phyloP scores from a whole-genome alignment of 2,113 vertebrate genomes.

The Chloropsis cyanopogon region DNA sequence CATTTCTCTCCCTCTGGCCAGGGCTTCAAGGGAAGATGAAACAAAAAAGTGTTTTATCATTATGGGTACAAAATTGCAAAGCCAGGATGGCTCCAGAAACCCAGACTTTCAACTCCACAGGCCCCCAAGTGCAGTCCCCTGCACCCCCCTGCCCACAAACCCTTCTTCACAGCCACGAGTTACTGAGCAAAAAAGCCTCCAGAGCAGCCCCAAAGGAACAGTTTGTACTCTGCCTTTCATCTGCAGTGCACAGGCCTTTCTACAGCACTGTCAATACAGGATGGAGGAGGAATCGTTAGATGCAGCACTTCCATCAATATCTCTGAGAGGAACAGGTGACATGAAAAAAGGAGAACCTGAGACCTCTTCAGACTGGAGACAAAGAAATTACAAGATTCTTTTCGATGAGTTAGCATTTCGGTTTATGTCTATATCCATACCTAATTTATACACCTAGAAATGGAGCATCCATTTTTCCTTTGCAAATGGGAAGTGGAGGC shows the following conservation, averaged over 20 bases:
- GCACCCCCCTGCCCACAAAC: neutral
- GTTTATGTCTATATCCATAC: slow-evolving; percentile 13
- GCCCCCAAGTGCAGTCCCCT: accelerated
- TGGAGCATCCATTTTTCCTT: slow-evolving; percentile 21
- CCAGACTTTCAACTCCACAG: neutral
- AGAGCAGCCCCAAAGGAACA: neutral
- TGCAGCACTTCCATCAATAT: slow-evolving; percentile 47
- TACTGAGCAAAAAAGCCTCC: neutral
- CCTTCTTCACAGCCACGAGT: neutral
- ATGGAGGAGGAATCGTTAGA: slow-evolving; percentile 41
- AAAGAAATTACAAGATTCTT: slow-evolving; percentile 52
- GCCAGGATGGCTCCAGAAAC: neutral
- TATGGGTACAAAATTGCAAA: neutral
- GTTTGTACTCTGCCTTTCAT: slow-evolving; percentile 25
- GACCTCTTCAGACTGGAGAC: slow-evolving; percentile 27
- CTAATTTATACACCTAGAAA: slow-evolving; percentile 25
- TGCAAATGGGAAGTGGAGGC: slow-evolving; percentile 15
- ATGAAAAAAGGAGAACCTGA: slow-evolving; percentile 35
- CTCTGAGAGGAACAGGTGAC: slow-evolving; percentile 31
- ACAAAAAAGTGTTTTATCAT: neutral
- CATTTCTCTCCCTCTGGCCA: neutral
- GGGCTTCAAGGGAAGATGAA: neutral
- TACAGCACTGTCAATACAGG: slow-evolving; percentile 45
- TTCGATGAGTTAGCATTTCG: slow-evolving; percentile 16
- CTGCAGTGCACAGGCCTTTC: neutral